A percentile compares a stretch with the other conserved stretches of the same genome.
Evolutionary conservation across 2,888 invertebrate species (phyloP).

Genomic region (Mythimna loreyi): DNA sequence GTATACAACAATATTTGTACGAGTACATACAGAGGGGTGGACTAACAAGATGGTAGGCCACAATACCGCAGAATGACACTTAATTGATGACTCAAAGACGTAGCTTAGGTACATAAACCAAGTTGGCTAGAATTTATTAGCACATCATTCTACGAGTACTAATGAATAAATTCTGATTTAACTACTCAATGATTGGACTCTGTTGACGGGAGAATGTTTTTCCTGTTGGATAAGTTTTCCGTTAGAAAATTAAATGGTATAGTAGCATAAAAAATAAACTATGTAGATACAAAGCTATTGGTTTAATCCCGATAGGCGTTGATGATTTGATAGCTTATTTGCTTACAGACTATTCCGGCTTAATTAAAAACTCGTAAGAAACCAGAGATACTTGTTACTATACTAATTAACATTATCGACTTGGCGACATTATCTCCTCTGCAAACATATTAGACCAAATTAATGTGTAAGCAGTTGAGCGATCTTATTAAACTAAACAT

Average conservation of each 20-base stretch:
- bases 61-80: slow-evolving; percentile 36
- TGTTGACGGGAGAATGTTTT: not conserved
- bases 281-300: not conserved
- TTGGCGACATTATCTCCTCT: slow-evolving; percentile 8
- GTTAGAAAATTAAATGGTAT: not conserved
- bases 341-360: not conserved
- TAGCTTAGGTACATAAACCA: slow-evolving; percentile 14
- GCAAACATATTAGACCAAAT: slow-evolving; percentile 14
- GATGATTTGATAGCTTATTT: not conserved
- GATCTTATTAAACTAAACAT: slow-evolving; percentile 32
- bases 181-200: slow-evolving; percentile 12
- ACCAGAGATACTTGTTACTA: not conserved
- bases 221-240: not conserved
- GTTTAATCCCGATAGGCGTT: not conserved
- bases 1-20: slow-evolving; percentile 49
- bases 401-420: slow-evolving; percentile 12
- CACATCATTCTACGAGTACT: too few relatives aligned
- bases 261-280: not conserved
- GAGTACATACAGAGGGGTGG: slow-evolving; percentile 55
- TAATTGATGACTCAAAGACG: slow-evolving; percentile 34
- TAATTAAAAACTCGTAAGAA: not conserved
- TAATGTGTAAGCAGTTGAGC: slow-evolving; percentile 24
- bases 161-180: not conserved
- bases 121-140: too few relatives aligned
- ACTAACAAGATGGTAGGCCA: slow-evolving; percentile 42